A percentile compares a stretch with the other conserved stretches of the same genome.
Evolutionary conservation across 2,113 vertebrate genomes (phyloP).

Genomic region (Acrocephalus kingi): DNA sequence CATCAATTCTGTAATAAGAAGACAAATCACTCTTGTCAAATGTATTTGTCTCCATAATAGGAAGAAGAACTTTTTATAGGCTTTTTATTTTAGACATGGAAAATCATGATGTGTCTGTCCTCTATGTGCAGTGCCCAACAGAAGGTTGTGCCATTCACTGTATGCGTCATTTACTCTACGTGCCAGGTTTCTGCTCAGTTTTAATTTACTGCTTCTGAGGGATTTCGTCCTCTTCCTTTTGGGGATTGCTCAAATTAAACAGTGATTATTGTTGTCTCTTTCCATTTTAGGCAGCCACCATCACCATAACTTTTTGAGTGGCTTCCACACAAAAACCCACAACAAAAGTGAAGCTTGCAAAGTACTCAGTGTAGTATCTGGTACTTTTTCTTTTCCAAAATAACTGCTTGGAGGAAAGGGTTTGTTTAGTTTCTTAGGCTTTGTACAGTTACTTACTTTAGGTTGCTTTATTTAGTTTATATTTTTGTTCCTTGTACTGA

Average conservation of each 20-base stretch:
- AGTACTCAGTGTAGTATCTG: background rate
- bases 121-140: background rate
- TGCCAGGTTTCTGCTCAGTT: constrained; percentile 49
- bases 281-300: constrained; percentile 30
- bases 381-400: constrained; percentile 42
- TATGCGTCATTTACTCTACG: background rate
- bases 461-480: constrained; percentile 11
- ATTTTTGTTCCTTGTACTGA: constrained; percentile 16
- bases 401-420: background rate
- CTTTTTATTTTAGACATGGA: constrained; percentile 30
- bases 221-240: constrained; percentile 17
- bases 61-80: constrained; percentile 55
- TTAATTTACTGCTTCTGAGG: constrained; percentile 48
- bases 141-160: constrained; percentile 17
- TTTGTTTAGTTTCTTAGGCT: constrained; percentile 61
- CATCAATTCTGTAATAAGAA: background rate
- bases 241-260: constrained; percentile 1
- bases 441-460: constrained; percentile 49
- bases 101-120: constrained; percentile 29
- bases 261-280: background rate
- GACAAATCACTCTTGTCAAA: constrained; percentile 17
- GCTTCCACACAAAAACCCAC: background rate
- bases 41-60: constrained; percentile 31
- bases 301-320: background rate
- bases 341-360: background rate